Base-by-base conservation (phyloP, 2,888 invertebrate genomes). In the Bombyx huttoni region DNA sequence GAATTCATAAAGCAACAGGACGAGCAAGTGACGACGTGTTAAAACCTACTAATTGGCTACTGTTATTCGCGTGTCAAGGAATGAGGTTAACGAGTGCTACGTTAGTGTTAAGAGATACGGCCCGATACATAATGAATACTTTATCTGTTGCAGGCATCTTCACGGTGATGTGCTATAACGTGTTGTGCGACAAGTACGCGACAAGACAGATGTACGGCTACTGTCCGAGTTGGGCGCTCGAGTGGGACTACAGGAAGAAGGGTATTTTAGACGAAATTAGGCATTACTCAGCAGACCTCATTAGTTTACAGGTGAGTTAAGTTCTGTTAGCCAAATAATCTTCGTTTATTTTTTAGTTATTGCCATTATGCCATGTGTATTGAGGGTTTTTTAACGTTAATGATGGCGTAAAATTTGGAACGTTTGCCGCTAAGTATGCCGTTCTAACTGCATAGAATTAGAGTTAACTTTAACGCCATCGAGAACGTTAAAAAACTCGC, bases 81-180 rank as follows among this genome's bases (percentile, higher is more conserved):
- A 40, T 40, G 2, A 5, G 40, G 40, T 40, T 40, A 12, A 40
- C 12, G 40, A 40, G 40, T 6, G 8, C 12, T 40, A 7, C 24
- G 40, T 40, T 1, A 8, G 40, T 8, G 12, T 8, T 12, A 40
- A 40, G 40, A 40, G 40, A 12, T 7, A 40, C 40, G 40, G 40
- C 24, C 24, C 24, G 24, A 24, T 40, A 40, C 8, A 40, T 10
- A 40, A 10, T 40, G 40, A 12, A 40, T 40, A 40, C 51, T 46
- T 56, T 46, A 48, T 57, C 58, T 58, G 56, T 60, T 61, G 46
- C 89, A 94, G 96, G 97, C 90, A 95, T 97, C 81, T 98, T 99
- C 90, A 98, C 99, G 63, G 98, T 99, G 70, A 98, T 99, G 96
- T 99, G 99, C 86, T 99, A 99, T 91, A 99, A 99, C 89, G 98